Evolutionary conservation across 2,113 vertebrate species (phyloP).

Genomic region (Heterotis niloticus): DNA sequence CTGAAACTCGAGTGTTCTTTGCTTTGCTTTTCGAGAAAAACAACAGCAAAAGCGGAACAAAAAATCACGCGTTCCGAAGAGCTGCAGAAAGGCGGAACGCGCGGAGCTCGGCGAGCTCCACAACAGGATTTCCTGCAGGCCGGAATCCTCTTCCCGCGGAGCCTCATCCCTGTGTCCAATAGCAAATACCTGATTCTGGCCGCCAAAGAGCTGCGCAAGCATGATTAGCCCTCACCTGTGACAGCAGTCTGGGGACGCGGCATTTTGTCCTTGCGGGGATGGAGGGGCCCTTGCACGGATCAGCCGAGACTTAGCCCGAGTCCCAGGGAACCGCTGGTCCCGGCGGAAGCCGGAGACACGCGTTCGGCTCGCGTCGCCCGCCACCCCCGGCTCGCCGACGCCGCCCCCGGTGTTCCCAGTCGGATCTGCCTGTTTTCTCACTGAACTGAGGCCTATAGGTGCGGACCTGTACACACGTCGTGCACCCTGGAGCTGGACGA

Average conservation of each 20-base stretch:
- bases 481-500: neutral
- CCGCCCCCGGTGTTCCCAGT: too few relatives aligned
- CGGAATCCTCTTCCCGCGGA: slow-evolving; percentile 33
- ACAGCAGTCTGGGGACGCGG: slow-evolving; percentile 66
- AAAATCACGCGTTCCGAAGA: slow-evolving; percentile 56
- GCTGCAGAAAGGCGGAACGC: slow-evolving; percentile 53
- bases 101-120: slow-evolving; percentile 50
- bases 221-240: slow-evolving; percentile 64
- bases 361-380: neutral
- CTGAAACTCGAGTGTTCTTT: slow-evolving; percentile 61
- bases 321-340: slow-evolving; percentile 45
- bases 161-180: slow-evolving; percentile 70
- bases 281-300: slow-evolving; percentile 55
- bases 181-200: slow-evolving; percentile 65
- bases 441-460: neutral
- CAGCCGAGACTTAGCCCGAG: slow-evolving; percentile 61
- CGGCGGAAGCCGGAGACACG: neutral
- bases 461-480: too few relatives aligned
- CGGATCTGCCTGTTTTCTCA: too few relatives aligned
- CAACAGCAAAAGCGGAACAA: slow-evolving; percentile 44
- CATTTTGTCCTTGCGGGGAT: slow-evolving; percentile 62
- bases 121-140: slow-evolving; percentile 57
- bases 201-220: slow-evolving; percentile 52
- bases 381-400: too few relatives aligned
- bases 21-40: slow-evolving; percentile 53